A percentile compares a stretch with the other conserved stretches of the same genome.
Evolutionary conservation across 2,888 invertebrate species (phyloP).

Genomic region (Cecidostiba fungosa): DNA sequence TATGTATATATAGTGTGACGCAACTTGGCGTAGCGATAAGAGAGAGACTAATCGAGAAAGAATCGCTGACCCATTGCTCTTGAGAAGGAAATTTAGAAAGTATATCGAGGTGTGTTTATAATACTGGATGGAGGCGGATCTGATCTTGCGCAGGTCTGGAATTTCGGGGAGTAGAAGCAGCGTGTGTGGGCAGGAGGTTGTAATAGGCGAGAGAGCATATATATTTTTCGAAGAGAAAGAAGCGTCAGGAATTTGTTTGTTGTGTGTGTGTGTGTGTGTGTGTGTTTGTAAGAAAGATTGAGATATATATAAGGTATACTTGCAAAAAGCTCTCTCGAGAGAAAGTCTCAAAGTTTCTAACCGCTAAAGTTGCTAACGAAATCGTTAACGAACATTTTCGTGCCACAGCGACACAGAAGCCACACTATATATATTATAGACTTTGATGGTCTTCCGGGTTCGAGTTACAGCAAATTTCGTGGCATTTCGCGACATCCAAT

Average conservation of each 20-base stretch:
- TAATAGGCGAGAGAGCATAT: neutral
- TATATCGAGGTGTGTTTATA: neutral
- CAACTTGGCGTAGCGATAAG: neutral
- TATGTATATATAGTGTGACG: neutral
- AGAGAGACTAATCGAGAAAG: neutral
- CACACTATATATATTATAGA: no score
- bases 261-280: no score
- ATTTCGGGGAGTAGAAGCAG: neutral
- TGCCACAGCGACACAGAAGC: neutral
- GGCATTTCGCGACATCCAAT: constrained; percentile 4
- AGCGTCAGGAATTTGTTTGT: neutral
- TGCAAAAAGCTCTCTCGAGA: neutral
- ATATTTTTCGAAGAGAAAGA: neutral
- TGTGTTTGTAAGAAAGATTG: neutral
- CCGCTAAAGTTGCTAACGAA: no score
- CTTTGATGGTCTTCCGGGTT: neutral
- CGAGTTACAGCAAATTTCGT: neutral
- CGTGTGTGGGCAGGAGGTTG: neutral
- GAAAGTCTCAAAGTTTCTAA: neutral
- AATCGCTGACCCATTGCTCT: constrained; percentile 14
- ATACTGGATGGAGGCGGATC: neutral
- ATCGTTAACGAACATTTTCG: neutral
- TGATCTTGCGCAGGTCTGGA: neutral
- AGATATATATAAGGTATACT: neutral
- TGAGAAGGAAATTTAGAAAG: constrained; percentile 22